Base-by-base conservation (phyloP, 2,888 invertebrate species). In the Clistopyga incitator region DNA sequence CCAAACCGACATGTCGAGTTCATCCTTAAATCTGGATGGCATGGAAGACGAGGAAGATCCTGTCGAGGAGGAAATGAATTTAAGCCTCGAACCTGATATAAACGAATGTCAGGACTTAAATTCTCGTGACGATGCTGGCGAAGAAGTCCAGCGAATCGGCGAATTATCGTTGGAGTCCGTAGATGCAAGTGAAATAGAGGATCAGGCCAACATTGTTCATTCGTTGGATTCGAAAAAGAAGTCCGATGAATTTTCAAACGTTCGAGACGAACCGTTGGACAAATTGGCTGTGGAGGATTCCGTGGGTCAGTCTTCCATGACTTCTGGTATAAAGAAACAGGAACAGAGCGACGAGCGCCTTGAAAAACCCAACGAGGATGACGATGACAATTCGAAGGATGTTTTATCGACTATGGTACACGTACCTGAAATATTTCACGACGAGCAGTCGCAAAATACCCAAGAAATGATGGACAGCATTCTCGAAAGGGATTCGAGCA, bases 391-490 rank as follows among this genome's bases (percentile, higher is more conserved):
- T 71, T 71, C 70, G 10, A 84, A 84, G 25, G 82, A 82, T 74
- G 85, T 88, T 52, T 56, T 88, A 38, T 85, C 87, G 45, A 76
- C 71, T 38, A 68, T 82, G 2, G 70, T 67, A 25, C 65, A 80
- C 59, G 79, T 83, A 23, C 80, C 77, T 8, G 84, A 88, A 59
- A 87, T 87, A n/a, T 89, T 89, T 68, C 70, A 85, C 52, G 86
- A 83, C 70, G 86, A 87, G 59, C 84, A 87, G 56, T 85, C 86
- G 25, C 82, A 87, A 79, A 86, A 80, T 67, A 85, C 88, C 20
- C 86, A 88, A 64, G 86, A 88, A 64, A 87, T 87, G 64, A 85
- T 87, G 81, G 86, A 78, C 50, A 87, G 87, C 20, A 88, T 87
- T 47, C 74, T 87, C 15, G 86, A 86, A 23, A 85, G 65, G 11